phyloP scores from a whole-genome alignment of 2,797 vertebrate species.

The Coluber constrictor region DNA sequence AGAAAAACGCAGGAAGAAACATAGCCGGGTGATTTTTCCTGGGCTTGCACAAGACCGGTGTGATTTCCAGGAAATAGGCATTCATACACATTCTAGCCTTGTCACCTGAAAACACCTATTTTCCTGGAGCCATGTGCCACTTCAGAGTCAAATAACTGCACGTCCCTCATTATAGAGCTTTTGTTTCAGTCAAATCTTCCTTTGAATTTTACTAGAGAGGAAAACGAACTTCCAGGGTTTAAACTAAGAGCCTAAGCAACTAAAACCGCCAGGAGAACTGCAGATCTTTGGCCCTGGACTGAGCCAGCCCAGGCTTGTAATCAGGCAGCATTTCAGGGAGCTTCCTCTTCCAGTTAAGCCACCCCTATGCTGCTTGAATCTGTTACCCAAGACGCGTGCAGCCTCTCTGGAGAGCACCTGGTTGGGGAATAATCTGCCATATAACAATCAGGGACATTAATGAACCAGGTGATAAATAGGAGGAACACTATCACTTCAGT shows the following conservation, averaged over 20 bases:
- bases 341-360: background rate
- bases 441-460: background rate
- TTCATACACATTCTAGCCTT: background rate
- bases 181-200: background rate
- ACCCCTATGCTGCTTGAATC: background rate
- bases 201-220: background rate
- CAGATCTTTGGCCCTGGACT: background rate
- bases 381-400: background rate
- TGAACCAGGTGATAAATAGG: background rate
- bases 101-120: background rate
- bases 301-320: background rate
- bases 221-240: background rate
- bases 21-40: background rate
- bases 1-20: too few species aligned
- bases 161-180: background rate
- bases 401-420: background rate
- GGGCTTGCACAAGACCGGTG: background rate
- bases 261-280: background rate
- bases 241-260: background rate
- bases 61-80: background rate
- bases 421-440: background rate
- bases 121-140: background rate
- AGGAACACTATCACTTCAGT: background rate
- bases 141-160: background rate
- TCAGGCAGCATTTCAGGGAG: background rate